Base-by-base conservation (phyloP, 1,140 invertebrate species). In the Scaptomyza hsui region DNA sequence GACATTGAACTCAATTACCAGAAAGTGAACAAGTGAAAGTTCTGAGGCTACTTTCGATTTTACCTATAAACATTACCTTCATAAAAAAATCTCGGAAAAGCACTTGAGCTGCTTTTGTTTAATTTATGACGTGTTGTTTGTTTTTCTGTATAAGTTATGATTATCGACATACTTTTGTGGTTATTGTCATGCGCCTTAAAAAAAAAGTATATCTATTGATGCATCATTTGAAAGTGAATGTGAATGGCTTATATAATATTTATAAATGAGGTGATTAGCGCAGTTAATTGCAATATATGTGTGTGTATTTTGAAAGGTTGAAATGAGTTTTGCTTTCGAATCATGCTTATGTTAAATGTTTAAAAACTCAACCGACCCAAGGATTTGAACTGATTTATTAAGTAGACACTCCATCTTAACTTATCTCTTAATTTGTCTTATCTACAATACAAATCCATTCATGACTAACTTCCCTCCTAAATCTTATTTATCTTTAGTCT, bases 51-150 rank as follows among this genome's bases (percentile, higher is more conserved):
- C 26, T 41, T 53, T 29, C 19, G 10, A 39, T 35, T 55, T 57
- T 35, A 57, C 62, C 62, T 39, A 65, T 57, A 32, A 26, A n/a
- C 48, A 21, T 18, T 29, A 51, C 18, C 32, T 35, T 35, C 56
- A 55, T 60, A 44, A 53, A 61, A 68, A 80, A 68, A 81, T 68
- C 63, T 53, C 41, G 18, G 10, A 48, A 29, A 48, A 53, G 56
- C 68, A 72, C 69, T 63, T 24, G 41, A 72, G 74, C 57, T 9
- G n/a, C n/a, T 48, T 59, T 76, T 77, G 47, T 68, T 73, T 73
- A 72, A 76, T 72, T 81, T 77, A 80, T 76, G 72, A 64, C 68
- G 68, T 52, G 47, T 56, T 47, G 24, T 55, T 35, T 48, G 51
- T 51, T 47, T 57, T 32, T 12, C 42, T 63, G 68, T 78, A 55